Evolutionary conservation across 2,888 invertebrate species (phyloP).

Genomic region (Hydroisotoma schaefferi): DNA sequence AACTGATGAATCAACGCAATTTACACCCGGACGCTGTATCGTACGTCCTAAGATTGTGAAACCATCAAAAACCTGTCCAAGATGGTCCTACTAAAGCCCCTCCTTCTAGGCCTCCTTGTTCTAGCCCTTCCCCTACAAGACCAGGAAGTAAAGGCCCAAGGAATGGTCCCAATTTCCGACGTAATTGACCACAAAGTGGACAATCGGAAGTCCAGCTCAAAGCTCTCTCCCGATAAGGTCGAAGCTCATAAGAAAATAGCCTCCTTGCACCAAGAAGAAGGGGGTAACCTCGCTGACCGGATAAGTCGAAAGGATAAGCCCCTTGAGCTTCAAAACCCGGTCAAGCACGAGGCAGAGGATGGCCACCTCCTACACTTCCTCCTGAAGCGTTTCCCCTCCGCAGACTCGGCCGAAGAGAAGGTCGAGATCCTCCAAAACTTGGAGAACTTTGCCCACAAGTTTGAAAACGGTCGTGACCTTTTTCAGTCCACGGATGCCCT

Average conservation of each 20-base stretch:
- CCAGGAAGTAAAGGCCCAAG: constrained; percentile 4
- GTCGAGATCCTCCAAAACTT: constrained; percentile 43
- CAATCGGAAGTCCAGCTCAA: constrained; percentile 13
- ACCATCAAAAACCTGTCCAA: no score
- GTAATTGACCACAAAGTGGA: constrained; percentile 27
- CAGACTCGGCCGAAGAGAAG: constrained; percentile 36
- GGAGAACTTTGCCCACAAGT: constrained; percentile 46
- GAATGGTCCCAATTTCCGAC: constrained; percentile 28
- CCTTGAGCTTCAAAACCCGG: constrained; percentile 36
- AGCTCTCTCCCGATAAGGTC: constrained; percentile 28
- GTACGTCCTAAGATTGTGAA: no score
- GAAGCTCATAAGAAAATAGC: constrained; percentile 41
- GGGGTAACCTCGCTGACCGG: not conserved
- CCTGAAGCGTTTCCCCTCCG: constrained; percentile 37
- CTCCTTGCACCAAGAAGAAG: constrained; percentile 23
- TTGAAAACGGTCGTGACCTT: constrained; percentile 44
- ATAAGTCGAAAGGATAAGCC: constrained; percentile 38
- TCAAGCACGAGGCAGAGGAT: constrained; percentile 40
- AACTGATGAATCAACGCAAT: no score
- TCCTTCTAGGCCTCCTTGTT: not conserved
- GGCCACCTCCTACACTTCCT: constrained; percentile 37
- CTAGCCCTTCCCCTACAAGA: no score
- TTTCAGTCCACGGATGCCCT: constrained; percentile 41
- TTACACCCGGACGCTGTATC: no score
- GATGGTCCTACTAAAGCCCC: no score